Percentiles rank a stretch among this genome's conserved stretches.
Evolutionary conservation across 2,797 vertebrate species (phyloP).

Genomic region (Poecile montanus): DNA sequence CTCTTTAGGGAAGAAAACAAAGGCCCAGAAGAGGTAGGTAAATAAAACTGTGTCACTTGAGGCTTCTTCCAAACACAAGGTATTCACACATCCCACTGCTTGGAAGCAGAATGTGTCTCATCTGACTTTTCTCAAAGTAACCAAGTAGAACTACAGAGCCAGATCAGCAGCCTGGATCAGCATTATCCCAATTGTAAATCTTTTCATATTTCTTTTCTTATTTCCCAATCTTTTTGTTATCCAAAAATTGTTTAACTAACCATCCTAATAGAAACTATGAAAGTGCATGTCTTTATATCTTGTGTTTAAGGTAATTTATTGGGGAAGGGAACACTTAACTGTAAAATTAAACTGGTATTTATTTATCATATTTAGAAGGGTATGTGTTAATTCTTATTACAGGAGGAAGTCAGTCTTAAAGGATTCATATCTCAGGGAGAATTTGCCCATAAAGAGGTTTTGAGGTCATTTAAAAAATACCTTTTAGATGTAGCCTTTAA

Average conservation of each 20-base stretch:
- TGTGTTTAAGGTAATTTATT: neutral
- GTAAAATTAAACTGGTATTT: neutral
- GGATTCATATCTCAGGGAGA: neutral
- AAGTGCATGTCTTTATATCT: neutral
- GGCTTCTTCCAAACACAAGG: neutral
- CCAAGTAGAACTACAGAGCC: neutral
- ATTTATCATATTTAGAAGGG: neutral
- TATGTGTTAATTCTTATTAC: neutral
- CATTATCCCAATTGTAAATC: neutral
- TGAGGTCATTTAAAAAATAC: neutral
- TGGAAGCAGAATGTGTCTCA: neutral
- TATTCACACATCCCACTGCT: neutral
- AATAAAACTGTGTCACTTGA: neutral
- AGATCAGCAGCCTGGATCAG: neutral
- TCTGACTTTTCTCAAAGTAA: neutral
- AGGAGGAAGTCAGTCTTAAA: neutral
- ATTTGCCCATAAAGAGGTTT: neutral
- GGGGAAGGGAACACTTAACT: neutral
- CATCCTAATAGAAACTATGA: neutral
- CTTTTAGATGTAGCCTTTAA: neutral
- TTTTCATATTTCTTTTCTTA: neutral
- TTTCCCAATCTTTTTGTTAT: neutral
- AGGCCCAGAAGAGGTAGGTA: neutral
- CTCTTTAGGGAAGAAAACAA: neutral
- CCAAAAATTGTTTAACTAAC: neutral